These are phyloP conservation scores for Crypturellus undulatus DNA, from an alignment of 2,113 vertebrate species.

Conservation along the genomic window DNA sequence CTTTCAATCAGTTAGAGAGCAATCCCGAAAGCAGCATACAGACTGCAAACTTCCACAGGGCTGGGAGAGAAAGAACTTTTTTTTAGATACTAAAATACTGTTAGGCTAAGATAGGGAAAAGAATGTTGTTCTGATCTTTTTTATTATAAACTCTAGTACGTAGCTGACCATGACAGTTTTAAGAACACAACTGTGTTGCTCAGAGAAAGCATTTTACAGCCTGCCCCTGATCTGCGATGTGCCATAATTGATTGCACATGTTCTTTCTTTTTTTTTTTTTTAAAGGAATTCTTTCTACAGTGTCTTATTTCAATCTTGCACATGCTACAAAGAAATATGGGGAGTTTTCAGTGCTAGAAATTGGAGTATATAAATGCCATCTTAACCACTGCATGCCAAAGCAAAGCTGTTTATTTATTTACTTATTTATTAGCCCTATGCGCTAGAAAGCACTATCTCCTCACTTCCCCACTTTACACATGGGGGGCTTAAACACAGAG, in stretches of 20 bases:
- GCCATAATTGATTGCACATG: neutral
- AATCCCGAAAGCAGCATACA: neutral
- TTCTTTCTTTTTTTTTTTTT: neutral
- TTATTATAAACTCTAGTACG: fast-evolving
- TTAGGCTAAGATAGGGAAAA: neutral
- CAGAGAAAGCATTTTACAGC: neutral
- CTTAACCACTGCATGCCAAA: neutral
- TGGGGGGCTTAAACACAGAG: neutral
- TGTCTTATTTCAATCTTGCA: neutral
- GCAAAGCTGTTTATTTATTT: neutral
- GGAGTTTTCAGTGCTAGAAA: neutral
- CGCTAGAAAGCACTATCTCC: neutral
- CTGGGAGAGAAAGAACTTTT: neutral
- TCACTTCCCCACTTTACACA: neutral
- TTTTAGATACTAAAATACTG: fast-evolving
- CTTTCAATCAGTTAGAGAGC: neutral
- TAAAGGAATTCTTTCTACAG: neutral
- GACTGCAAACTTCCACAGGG: neutral
- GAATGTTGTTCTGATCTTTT: neutral
- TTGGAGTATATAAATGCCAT: neutral
- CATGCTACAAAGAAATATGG: neutral
- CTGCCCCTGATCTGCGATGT: neutral
- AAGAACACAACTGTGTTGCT: neutral
- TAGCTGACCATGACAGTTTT: neutral
- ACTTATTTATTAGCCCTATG: fast-evolving